Base-by-base conservation (phyloP, 92 coral and sea anemone species). In the Micromussa lordhowensis region DNA sequence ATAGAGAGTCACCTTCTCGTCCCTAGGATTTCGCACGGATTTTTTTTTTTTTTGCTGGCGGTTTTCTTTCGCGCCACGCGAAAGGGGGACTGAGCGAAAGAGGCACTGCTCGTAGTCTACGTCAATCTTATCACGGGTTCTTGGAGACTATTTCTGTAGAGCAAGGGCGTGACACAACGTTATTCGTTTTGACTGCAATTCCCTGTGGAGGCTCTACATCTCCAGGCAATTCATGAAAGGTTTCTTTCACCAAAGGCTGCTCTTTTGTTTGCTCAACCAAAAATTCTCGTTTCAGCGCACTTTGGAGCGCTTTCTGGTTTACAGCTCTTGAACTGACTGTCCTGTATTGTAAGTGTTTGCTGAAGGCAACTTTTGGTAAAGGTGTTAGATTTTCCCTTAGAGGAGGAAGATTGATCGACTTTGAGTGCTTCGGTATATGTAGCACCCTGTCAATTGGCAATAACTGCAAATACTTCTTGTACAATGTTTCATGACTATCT, bases 381-480 rank as follows among this genome's bases (percentile, higher is more conserved):
- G 40, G 28, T 78, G 68, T 18, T 57, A 31, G 35, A 26, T 17
- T 18, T 78, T 78, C 32, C 7, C 10, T 28, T 5, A 28, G 26
- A 13, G 24, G 69, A 31, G 40, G 16, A 16, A 31, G 24, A 19
- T 55, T 57, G 30, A 78, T 30, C 10, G 51, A 15, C 29, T 73
- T 73, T 4, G 26, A 26, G n/a, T n/a, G 49, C 36, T 22, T 73
- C 18, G 28, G 35, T 18, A 36, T 8, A 15, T 78, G 57, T 21
- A 78, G 32, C 64, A 28, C 44, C 36, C 68, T 78, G 26, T 55
- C 82, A 5, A 55, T 51, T 31, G 82, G 82, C 30, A 78, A 53
- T 55, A 54, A 55, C 36, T 78, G 82, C 35, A 78, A 53, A 53
- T 48, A 78, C 31, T 49, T 40, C 82, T 78, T 21, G 16, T 55